Conservation (phyloP, 2,888 invertebrate species). For the Nomada goodeniana region DNA sequence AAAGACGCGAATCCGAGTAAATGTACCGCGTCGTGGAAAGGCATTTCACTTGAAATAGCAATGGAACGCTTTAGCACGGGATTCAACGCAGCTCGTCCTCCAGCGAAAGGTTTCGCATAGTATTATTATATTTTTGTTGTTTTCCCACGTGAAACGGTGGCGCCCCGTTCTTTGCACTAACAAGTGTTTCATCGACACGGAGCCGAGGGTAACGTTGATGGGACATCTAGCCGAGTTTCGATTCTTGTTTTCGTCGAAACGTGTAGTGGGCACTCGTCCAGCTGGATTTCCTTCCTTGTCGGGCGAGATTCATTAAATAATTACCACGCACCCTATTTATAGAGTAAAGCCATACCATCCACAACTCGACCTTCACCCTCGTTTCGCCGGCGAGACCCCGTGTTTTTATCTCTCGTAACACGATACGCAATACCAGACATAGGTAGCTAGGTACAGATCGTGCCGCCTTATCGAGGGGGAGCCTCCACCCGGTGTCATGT, state of each 20-base stretch:
- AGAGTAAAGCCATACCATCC: conserved; percentile 39
- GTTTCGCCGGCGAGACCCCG: conserved; percentile 45
- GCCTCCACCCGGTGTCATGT: conserved; percentile 72
- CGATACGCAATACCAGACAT: conserved; percentile 61
- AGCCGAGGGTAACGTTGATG: not conserved
- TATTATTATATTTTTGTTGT: no score
- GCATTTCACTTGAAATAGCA: not conserved
- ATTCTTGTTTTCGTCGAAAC: not conserved
- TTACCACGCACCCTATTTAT: conserved; percentile 39
- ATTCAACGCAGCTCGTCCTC: no score
- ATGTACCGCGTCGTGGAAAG: no score
- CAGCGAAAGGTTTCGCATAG: no score
- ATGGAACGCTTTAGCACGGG: not conserved
- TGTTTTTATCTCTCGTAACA: conserved; percentile 68
- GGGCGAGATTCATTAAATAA: conserved; percentile 41
- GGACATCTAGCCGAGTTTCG: not conserved
- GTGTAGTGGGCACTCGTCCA: not conserved
- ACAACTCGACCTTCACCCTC: conserved; percentile 60
- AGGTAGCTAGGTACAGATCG: conserved; percentile 64
- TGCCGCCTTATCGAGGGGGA: conserved; percentile 68
- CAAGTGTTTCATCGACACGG: not conserved
- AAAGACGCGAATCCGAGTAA: not conserved
- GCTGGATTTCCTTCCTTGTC: conserved; percentile 2
- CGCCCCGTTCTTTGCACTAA: not conserved
- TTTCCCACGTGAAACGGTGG: not conserved